Evolutionary conservation across 35 echinoderm and acorn worm species (phyloP).

Genomic region (Stichopus chloronotus): DNA sequence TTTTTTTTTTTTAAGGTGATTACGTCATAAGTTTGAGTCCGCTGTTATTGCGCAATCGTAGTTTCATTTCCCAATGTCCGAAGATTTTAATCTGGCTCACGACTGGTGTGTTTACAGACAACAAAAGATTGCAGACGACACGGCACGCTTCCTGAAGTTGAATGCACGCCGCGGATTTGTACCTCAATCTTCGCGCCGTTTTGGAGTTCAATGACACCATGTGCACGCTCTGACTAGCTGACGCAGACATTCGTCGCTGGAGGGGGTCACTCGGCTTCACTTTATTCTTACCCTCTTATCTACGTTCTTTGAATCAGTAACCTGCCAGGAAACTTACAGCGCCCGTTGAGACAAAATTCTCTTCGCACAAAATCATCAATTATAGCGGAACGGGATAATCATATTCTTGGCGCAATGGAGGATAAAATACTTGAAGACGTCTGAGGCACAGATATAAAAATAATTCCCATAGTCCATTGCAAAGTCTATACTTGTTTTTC

Average conservation of each 20-base stretch:
- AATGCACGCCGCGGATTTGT: not conserved
- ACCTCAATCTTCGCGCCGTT: conserved; percentile 18
- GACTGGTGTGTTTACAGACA: not conserved
- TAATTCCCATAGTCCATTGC: not conserved
- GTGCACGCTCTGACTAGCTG: not conserved
- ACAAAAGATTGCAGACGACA: conserved; percentile 8
- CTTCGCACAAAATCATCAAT: conserved; percentile 16
- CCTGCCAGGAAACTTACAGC: not conserved
- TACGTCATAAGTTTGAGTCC: no score
- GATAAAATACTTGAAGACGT: conserved; percentile 6
- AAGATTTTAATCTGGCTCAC: not conserved
- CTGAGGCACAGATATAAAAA: conserved; percentile 17
- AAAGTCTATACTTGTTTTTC: not conserved
- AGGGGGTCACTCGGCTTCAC: not conserved
- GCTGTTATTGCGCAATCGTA: not conserved
- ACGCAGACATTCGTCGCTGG: conserved; percentile 11
- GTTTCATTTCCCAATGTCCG: not conserved
- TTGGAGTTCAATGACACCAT: conserved; percentile 3
- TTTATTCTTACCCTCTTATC: conserved; percentile 7
- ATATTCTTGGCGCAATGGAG: conserved; percentile 23
- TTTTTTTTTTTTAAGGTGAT: no score
- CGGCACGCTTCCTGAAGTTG: conserved; percentile 21
- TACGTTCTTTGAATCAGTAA: conserved; percentile 4
- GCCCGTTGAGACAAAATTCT: conserved; percentile 19
- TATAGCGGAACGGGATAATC: conserved; percentile 22